A percentile compares a stretch with the other conserved stretches of the same genome.
These are phyloP conservation scores for Ectemnius lituratus DNA, from an alignment of 2,888 invertebrate species.

Conservation along the genomic window DNA sequence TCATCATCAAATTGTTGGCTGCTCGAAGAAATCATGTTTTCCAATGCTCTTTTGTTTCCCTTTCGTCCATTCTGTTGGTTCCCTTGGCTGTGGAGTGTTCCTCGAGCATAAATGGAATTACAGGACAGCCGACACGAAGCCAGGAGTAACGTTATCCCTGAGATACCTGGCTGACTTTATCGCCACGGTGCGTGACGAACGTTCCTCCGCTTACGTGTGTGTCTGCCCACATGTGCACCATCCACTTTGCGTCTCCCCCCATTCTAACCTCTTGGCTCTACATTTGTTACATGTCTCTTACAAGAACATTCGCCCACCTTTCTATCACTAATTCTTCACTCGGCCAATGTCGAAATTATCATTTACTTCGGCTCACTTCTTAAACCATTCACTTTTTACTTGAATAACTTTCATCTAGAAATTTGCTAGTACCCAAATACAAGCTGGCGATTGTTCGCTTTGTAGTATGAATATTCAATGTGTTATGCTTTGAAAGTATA, in stretches of 20 bases:
- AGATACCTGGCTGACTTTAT: conserved; percentile 72
- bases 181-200: conserved; percentile 72
- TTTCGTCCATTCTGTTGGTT: conserved; percentile 19
- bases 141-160: conserved; percentile 72
- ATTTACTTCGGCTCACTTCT: too few species aligned
- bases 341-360: too few species aligned
- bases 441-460: too few species aligned
- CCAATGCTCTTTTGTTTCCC: conserved; percentile 5
- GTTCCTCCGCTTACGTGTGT: conserved; percentile 53
- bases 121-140: conserved; percentile 53
- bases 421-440: too few species aligned
- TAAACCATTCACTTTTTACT: too few species aligned
- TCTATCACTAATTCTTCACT: background rate
- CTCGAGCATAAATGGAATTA: conserved; percentile 54
- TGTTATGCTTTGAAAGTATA: too few species aligned
- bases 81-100: conserved; percentile 11
- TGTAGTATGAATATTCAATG: too few species aligned
- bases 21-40: conserved; percentile 1
- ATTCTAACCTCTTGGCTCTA: background rate
- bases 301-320: background rate
- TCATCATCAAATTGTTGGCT: too few species aligned
- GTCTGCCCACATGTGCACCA: conserved; percentile 11
- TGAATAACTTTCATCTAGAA: too few species aligned
- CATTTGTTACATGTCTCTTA: background rate
- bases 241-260: background rate